These are phyloP conservation scores for Ptychobarbus kaznakovi DNA, from an alignment of 2,797 vertebrate species.

Conservation along the genomic window DNA sequence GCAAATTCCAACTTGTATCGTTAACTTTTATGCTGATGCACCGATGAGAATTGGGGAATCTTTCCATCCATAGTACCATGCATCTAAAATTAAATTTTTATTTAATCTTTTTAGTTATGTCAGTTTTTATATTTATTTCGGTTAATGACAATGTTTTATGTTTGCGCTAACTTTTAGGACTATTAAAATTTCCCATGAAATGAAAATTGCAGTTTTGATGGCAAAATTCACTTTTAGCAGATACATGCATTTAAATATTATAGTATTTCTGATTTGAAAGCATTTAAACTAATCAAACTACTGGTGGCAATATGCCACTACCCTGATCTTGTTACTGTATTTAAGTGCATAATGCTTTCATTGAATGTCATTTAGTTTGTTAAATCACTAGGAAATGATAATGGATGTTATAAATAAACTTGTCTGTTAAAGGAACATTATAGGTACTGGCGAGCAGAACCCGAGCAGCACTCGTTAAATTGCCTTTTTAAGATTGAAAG, in stretches of 20 bases:
- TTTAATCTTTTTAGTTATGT: not conserved
- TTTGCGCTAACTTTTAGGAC: not conserved
- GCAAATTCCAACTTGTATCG: too few species aligned
- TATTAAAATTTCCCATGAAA: not conserved
- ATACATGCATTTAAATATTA: not conserved
- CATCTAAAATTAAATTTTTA: not conserved
- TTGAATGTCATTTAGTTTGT: not conserved
- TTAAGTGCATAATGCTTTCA: constrained; percentile 53
- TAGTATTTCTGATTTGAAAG: not conserved
- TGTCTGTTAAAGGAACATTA: constrained; percentile 54
- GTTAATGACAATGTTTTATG: not conserved
- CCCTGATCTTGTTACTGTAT: constrained; percentile 59
- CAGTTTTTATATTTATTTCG: not conserved
- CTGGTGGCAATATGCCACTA: constrained; percentile 51
- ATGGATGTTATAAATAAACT: constrained; percentile 53
- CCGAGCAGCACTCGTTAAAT: constrained; percentile 55
- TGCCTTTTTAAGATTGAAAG: constrained; percentile 58
- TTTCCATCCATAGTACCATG: not conserved
- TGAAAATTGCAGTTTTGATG: not conserved
- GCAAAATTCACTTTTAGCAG: not conserved
- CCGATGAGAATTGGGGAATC: too few species aligned
- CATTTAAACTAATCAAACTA: constrained; percentile 56
- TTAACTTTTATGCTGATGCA: too few species aligned
- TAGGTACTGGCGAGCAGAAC: constrained; percentile 43
- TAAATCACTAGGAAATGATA: constrained; percentile 59